Base-by-base conservation (phyloP, 2,888 invertebrate genomes). In the Thymelicus acteon region DNA sequence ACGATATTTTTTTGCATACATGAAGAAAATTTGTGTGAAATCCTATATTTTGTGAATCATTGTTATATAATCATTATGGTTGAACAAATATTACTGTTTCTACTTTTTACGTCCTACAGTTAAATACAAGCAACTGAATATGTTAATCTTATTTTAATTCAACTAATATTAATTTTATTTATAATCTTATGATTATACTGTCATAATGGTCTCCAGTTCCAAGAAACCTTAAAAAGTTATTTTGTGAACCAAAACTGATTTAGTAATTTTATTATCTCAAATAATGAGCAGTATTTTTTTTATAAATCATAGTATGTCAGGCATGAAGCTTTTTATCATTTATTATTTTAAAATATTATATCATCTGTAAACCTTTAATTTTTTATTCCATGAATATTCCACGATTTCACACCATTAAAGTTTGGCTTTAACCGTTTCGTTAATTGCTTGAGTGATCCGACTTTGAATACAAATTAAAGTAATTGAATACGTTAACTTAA, bases 391-490 rank as follows among this genome's bases (percentile, higher is more conserved):
- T 48, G 8, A 68, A 37, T 61, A 62, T 68, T 68, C 47, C 10
- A 37, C 62, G 47, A 62, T 68, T 68, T 68, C 62, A 68, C 68
- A 68, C 62, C 62, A 62, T 68, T 68, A 54, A 44, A 24, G 0
- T 37, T 61, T 49, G 39, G 24, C 40, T 54, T 60, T 67, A 61
- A 62, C 24, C 61, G 67, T 68, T 44, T 61, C 6, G 47, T 24
- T 54, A 68, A 68, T 68, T 67, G 39, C 49, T 67, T 49, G n/a
- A 31, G 62, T 62, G 62, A 68, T 68, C 37, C 47, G 47, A 62
- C 57, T 63, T 62, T 63, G 69, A 69, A 69, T 69, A 69, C 57
- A 63, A 63, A 62, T 69, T 37, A 69, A 48, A 48, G 54, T 61
- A 63, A 63, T 69, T 69, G 19, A 57, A 63, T 57, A 69, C 48